Percentiles rank a stretch among this genome's conserved stretches.
These are phyloP conservation scores for Formica selysi DNA, from an alignment of 1,140 invertebrate genomes.

Conservation along the genomic window DNA sequence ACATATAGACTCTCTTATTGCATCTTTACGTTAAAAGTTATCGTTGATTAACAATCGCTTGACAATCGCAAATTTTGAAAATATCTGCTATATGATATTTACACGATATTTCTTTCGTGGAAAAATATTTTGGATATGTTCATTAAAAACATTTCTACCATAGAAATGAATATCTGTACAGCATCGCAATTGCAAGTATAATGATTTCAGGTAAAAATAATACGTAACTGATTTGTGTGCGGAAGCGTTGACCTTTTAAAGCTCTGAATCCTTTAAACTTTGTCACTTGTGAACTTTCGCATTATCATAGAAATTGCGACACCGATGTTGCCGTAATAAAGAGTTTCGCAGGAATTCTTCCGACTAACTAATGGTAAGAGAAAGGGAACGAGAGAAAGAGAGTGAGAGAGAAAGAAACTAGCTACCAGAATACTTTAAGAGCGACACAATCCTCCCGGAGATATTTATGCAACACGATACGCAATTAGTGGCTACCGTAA, in stretches of 20 bases:
- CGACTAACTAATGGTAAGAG: background rate
- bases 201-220: background rate
- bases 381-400: too few species aligned
- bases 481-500: slow-evolving; percentile 16
- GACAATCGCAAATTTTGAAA: background rate
- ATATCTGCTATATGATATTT: background rate
- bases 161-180: background rate
- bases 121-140: background rate
- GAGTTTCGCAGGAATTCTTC: slow-evolving; percentile 37
- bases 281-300: slow-evolving; percentile 21
- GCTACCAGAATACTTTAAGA: slow-evolving; percentile 32
- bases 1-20: background rate
- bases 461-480: slow-evolving; percentile 26
- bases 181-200: background rate
- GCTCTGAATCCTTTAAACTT: slow-evolving; percentile 28
- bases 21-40: background rate
- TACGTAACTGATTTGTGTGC: background rate
- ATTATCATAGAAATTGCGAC: slow-evolving; percentile 60
- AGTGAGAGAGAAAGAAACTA: background rate
- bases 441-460: background rate
- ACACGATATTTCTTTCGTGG: background rate
- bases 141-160: background rate
- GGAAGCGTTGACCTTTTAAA: slow-evolving; percentile 19
- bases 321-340: slow-evolving; percentile 28
- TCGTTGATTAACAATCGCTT: background rate